Evolutionary conservation across 2,888 invertebrate genomes (phyloP).

Genomic region (Ophioninae sp.): DNA sequence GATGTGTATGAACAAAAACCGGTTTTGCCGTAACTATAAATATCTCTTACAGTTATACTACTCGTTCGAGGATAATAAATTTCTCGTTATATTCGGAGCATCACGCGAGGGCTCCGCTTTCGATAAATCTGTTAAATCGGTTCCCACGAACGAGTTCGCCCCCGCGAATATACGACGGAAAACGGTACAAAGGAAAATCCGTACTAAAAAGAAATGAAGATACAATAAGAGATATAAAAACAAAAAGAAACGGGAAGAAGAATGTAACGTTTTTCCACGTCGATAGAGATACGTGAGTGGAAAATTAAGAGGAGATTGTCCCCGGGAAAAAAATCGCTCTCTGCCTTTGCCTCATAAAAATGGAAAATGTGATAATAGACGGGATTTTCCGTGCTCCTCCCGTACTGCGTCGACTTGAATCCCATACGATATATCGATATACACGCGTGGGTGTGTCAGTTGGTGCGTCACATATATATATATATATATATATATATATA

Average conservation of each 20-base stretch:
- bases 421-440: neutral
- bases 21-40: neutral
- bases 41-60: neutral
- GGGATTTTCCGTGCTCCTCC: conserved; percentile 22
- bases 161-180: neutral
- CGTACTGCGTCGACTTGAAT: conserved; percentile 7
- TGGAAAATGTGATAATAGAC: conserved; percentile 55
- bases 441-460: neutral
- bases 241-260: conserved; percentile 19
- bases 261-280: conserved; percentile 15
- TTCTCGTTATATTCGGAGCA: conserved; percentile 11
- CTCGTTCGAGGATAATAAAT: neutral
- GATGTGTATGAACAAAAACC: neutral
- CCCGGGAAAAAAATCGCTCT: conserved; percentile 28
- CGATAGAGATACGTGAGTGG: conserved; percentile 48
- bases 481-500: conserved; percentile 1
- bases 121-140: conserved; percentile 25
- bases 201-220: conserved; percentile 2
- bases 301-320: conserved; percentile 49
- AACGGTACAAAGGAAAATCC: neutral
- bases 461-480: neutral
- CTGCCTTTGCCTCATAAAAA: conserved; percentile 51
- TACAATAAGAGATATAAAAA: conserved; percentile 14
- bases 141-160: conserved; percentile 1
- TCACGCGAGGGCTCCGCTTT: neutral